phyloP scores from a whole-genome alignment of 2,888 invertebrate genomes.

The Noctua janthe region DNA sequence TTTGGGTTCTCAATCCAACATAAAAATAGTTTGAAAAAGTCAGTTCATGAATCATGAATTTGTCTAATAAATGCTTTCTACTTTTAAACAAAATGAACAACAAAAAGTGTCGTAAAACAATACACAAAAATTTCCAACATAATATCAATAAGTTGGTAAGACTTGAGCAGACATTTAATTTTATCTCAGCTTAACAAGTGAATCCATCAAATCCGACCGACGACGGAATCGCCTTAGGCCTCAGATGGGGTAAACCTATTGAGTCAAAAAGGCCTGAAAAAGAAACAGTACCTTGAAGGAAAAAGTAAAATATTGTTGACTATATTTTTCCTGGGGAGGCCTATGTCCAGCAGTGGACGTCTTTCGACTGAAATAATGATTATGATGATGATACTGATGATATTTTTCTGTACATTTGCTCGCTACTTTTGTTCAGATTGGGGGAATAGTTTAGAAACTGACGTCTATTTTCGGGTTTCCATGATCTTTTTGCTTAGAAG shows the following conservation, averaged over 20 bases:
- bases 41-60: neutral
- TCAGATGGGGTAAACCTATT: constrained; percentile 37
- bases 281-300: constrained; percentile 11
- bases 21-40: neutral
- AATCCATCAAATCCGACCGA: constrained; percentile 46
- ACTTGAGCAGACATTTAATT: constrained; percentile 36
- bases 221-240: constrained; percentile 35
- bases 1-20: neutral
- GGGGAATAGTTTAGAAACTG: neutral
- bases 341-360: no score
- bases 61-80: neutral
- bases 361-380: no score
- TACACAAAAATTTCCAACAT: neutral
- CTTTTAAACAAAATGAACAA: neutral
- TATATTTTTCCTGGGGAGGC: no score
- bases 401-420: neutral
- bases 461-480: neutral
- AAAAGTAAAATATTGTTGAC: neutral
- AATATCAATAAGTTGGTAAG: constrained; percentile 6
- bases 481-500: neutral
- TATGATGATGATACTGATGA: no score
- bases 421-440: neutral
- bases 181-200: constrained; percentile 27
- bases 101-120: neutral
- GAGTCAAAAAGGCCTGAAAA: constrained; percentile 33